Evolutionary conservation across 64 coral and sea anemone species (phyloP).

Genomic region (Montipora efflorescens): DNA sequence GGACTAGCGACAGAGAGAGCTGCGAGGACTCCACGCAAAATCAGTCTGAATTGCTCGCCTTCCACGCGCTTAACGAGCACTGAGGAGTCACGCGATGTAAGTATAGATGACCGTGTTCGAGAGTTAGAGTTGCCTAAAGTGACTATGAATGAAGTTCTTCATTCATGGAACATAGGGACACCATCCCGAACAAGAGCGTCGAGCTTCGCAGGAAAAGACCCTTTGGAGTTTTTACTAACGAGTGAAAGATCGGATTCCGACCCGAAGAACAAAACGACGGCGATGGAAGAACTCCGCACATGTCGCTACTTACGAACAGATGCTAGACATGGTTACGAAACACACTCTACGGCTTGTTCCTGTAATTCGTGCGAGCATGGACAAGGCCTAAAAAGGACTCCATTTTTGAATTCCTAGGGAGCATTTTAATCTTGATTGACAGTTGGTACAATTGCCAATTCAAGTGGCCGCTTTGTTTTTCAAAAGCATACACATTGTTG

Average conservation of each 20-base stretch:
- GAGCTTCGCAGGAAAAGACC: slow-evolving; percentile 47
- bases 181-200: background rate
- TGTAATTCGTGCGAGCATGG: slow-evolving; percentile 81
- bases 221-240: slow-evolving; percentile 60
- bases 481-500: background rate
- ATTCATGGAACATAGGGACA: slow-evolving; percentile 56
- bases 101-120: background rate
- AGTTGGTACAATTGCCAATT: background rate
- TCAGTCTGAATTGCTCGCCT: background rate
- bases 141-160: slow-evolving; percentile 67
- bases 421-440: background rate
- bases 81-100: background rate
- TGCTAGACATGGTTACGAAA: slow-evolving; percentile 15
- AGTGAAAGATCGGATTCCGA: background rate
- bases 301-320: slow-evolving; percentile 66
- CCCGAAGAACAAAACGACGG: slow-evolving; percentile 8
- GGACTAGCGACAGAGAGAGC: background rate
- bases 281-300: slow-evolving; percentile 51
- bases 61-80: background rate
- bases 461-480: slow-evolving; percentile 1
- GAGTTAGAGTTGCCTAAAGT: slow-evolving; percentile 53
- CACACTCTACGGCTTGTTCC: slow-evolving; percentile 31
- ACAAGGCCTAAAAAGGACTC: slow-evolving; percentile 53
- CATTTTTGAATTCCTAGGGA: slow-evolving; percentile 62
- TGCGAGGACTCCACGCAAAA: background rate